Percentiles rank a stretch among this genome's conserved stretches.
phyloP scores from a whole-genome alignment of 2,113 vertebrate species.

The Regulus satrapa region DNA sequence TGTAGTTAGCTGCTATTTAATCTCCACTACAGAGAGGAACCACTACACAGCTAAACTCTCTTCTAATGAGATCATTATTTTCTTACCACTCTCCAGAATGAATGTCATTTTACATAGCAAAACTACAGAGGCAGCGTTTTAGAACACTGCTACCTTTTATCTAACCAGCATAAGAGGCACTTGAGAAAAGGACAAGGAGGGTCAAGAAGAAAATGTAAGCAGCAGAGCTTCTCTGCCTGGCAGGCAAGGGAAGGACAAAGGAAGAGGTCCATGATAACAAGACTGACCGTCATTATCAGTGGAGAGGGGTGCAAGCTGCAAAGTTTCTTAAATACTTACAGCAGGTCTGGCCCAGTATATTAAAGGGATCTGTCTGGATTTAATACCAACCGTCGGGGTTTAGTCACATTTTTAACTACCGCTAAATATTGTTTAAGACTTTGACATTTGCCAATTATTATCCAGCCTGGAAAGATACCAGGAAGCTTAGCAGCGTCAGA shows the following conservation, averaged over 20 bases:
- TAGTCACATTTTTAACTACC: neutral
- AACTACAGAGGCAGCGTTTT: conserved; percentile 67
- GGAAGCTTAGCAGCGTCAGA: neutral
- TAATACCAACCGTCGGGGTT: neutral
- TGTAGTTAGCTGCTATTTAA: conserved; percentile 74
- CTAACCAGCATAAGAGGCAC: conserved; percentile 68
- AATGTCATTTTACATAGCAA: conserved; percentile 69
- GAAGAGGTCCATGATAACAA: conserved; percentile 48
- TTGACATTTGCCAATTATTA: neutral
- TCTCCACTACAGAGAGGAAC: conserved; percentile 67
- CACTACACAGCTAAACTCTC: conserved; percentile 61
- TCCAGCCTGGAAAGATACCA: neutral
- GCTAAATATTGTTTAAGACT: neutral
- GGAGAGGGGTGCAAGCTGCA: neutral
- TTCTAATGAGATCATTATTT: conserved; percentile 73
- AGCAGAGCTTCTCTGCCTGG: conserved; percentile 46
- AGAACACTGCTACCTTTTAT: conserved; percentile 70
- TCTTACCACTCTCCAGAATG: conserved; percentile 64
- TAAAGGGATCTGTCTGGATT: neutral
- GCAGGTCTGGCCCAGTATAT: neutral
- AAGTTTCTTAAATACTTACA: neutral
- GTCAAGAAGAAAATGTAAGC: conserved; percentile 66
- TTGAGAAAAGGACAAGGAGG: conserved; percentile 69
- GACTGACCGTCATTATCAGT: conserved; percentile 33
- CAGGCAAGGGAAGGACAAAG: conserved; percentile 54